phyloP scores from a whole-genome alignment of 2,888 invertebrate genomes.

The Drosophila algonquin region DNA sequence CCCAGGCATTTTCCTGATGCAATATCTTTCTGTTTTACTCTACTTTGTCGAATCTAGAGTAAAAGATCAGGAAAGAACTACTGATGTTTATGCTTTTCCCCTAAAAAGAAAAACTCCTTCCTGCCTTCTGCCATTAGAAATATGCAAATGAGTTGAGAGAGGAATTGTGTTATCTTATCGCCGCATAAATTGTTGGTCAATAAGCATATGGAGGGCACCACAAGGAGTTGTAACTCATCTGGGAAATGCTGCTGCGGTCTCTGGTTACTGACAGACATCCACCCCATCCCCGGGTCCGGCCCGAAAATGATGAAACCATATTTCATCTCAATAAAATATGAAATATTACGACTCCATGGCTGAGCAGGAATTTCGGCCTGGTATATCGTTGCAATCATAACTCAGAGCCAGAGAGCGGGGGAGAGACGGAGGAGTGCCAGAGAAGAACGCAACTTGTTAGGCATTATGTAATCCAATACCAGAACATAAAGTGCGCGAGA shows the following conservation, averaged over 20 bases:
- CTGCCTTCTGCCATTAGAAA: constrained; percentile 15
- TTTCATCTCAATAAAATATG: constrained; percentile 69
- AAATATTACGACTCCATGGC: constrained; percentile 51
- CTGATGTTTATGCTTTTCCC: too few relatives aligned
- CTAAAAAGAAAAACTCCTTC: too few relatives aligned
- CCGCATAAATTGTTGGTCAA: constrained; percentile 38
- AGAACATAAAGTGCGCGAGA: constrained; percentile 72
- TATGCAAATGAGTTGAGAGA: constrained; percentile 25
- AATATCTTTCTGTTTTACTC: too few relatives aligned
- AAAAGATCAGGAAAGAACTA: too few relatives aligned
- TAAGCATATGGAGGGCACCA: constrained; percentile 42
- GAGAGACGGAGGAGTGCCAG: constrained; percentile 24
- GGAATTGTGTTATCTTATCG: constrained; percentile 29
- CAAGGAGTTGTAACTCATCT: constrained; percentile 60
- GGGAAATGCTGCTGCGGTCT: constrained; percentile 46
- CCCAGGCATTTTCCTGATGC: too few relatives aligned
- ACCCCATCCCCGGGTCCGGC: constrained; percentile 4
- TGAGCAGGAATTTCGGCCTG: constrained; percentile 40
- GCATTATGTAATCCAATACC: constrained; percentile 64
- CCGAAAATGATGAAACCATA: constrained; percentile 66
- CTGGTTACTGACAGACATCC: constrained; percentile 39
- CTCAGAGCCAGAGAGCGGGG: constrained; percentile 38
- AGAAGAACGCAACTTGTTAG: constrained; percentile 41
- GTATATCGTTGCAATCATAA: constrained; percentile 68
- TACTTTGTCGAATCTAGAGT: too few relatives aligned